These are phyloP conservation scores for Thysanoteuthis rhombus DNA, from an alignment of 2,888 invertebrate genomes.

Conservation along the genomic window DNA sequence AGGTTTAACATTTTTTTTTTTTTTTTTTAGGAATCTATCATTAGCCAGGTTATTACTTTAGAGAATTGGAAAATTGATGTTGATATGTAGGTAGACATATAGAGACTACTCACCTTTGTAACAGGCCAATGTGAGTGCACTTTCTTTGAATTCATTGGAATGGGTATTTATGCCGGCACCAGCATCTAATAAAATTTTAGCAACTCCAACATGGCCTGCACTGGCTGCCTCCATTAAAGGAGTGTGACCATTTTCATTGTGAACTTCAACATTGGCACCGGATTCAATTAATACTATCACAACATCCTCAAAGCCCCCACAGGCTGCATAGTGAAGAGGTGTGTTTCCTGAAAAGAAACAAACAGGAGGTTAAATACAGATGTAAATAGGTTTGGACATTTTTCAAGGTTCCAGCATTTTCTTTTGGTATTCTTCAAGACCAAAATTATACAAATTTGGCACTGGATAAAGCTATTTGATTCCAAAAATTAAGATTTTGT, in stretches of 20 bases:
- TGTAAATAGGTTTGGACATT: no score
- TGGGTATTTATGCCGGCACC: conserved; percentile 99
- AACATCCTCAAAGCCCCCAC: conserved; percentile 77
- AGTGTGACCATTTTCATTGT: conserved; percentile 99
- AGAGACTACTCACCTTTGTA: conserved; percentile 77
- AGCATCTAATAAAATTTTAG: conserved; percentile 82
- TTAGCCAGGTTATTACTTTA: no score
- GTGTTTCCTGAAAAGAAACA: conserved; percentile 71
- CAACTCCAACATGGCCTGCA: conserved; percentile 68
- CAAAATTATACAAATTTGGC: no score
- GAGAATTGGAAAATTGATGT: no score
- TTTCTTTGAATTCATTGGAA: conserved; percentile 98
- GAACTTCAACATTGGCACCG: conserved; percentile 95
- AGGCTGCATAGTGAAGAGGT: conserved; percentile 89
- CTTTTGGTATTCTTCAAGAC: no score
- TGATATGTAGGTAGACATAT: neutral
- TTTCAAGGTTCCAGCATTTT: no score
- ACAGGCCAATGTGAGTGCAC: conserved; percentile 92
- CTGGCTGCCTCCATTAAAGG: conserved; percentile 75
- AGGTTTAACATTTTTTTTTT: no score
- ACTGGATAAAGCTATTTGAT: no score
- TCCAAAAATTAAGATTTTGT: no score
- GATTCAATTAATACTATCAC: conserved; percentile 87
- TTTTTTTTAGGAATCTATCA: no score
- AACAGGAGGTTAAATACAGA: neutral